Base-by-base conservation (phyloP, 2,113 vertebrate genomes). In the Lethenteron reissneri region DNA sequence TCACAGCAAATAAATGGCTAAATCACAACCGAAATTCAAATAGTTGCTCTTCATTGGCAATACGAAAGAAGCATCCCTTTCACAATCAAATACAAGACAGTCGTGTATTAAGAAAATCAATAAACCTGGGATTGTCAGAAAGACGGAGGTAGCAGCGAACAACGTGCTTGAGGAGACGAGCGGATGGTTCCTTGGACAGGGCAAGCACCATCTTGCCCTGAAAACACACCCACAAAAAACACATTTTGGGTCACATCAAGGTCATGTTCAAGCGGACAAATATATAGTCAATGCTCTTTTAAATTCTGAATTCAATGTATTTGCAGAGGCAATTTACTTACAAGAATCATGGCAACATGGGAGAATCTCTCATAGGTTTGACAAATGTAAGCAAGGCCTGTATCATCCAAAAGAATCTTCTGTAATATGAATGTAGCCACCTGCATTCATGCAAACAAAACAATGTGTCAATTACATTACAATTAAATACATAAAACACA, bases 181-280 rank as follows among this genome's bases (percentile, higher is more conserved):
- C 92, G 0, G 92, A 97, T 0, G 92, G 92, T 77, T 97, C 92
- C 83, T 97, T 96, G 68, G 92, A 97, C 62, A 97, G 83, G 81
- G 95, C 90, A 76, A 97, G 83, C 76, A 97, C 92, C 92, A 97
- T 97, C 78, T 97, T 97, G 72, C 92, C 92, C 92, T 97, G 77
- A 77, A 75, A 73, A 15, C 12, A 56, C 41, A 41, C 41, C 41
- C 41, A 41, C 41, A 41, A 41, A 71, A 5, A 71, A 71, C 17
- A 57, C 14, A 15, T 2, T 58, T 12, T 41, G 41, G 41, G 41
- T 41, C 41, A 41, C 6, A 41, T 41, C 41, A 41, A 41, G 41
- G 41, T 41, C 41, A 41, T 41, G 41, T 41, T 41, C 41, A 41
- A 41, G 41, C 7, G 41, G 41, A 41, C 41, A 41, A 41, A 41